Evolutionary conservation across 2,888 invertebrate genomes (phyloP).

Genomic region (Drosophila neotestacea): DNA sequence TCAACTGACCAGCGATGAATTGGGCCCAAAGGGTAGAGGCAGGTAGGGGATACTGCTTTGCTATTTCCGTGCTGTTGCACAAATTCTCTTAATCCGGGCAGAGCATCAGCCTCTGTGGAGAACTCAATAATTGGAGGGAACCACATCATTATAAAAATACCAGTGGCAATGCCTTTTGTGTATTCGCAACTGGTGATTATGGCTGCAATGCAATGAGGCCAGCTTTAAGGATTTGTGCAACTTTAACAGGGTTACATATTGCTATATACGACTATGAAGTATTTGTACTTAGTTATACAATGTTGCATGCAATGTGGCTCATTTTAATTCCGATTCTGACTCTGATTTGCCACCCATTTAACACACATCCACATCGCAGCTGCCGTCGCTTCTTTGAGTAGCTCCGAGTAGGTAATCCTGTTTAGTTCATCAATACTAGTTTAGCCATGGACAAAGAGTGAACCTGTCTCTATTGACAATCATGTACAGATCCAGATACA

Average conservation of each 20-base stretch:
- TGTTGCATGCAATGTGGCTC: slow-evolving; percentile 4
- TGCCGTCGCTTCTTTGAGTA: slow-evolving; percentile 32
- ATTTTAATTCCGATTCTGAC: neutral
- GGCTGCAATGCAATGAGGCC: slow-evolving; percentile 14
- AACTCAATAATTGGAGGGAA: slow-evolving; percentile 53
- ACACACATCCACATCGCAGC: neutral
- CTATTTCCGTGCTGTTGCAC: slow-evolving; percentile 53
- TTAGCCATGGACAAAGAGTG: slow-evolving; percentile 71
- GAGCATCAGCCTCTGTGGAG: slow-evolving; percentile 6
- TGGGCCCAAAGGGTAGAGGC: neutral
- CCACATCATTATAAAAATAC: slow-evolving; percentile 62
- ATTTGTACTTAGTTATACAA: slow-evolving; percentile 24
- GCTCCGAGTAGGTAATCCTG: slow-evolving; percentile 65
- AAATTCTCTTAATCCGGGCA: slow-evolving; percentile 66
- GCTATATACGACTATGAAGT: neutral
- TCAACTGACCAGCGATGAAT: neutral
- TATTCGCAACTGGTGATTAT: slow-evolving; percentile 42
- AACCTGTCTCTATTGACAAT: slow-evolving; percentile 44
- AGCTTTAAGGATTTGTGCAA: slow-evolving; percentile 62
- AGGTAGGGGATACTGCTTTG: slow-evolving; percentile 3
- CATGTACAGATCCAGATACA: slow-evolving; percentile 40
- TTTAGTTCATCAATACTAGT: slow-evolving; percentile 78
- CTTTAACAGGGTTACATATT: slow-evolving; percentile 35
- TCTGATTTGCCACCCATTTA: slow-evolving; percentile 41
- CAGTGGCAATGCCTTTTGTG: slow-evolving; percentile 16